phyloP scores from a whole-genome alignment of 2,113 vertebrate genomes.

The Oriolus oriolus region DNA sequence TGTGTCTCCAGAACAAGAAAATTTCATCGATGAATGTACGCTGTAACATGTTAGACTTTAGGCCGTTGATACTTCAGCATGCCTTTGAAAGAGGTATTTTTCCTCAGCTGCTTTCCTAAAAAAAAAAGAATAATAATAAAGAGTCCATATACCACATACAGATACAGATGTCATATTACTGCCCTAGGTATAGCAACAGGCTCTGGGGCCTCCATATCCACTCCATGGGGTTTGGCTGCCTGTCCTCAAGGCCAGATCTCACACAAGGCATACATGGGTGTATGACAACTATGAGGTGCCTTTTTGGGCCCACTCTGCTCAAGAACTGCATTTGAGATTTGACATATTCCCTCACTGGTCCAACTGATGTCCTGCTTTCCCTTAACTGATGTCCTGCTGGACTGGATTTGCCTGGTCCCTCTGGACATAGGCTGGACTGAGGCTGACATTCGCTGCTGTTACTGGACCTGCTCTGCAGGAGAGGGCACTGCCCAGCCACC shows the following conservation, averaged over 20 bases:
- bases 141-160: background rate
- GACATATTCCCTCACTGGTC: background rate
- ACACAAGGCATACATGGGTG: rapidly evolving
- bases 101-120: background rate
- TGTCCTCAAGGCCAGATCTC: background rate
- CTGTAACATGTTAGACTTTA: background rate
- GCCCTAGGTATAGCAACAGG: background rate
- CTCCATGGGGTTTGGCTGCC: background rate
- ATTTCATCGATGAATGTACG: background rate
- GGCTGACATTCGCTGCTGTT: background rate
- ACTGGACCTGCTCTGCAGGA: background rate
- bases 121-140: background rate
- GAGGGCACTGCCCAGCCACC: background rate
- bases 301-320: background rate
- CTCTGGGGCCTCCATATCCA: background rate
- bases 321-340: background rate
- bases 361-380: background rate
- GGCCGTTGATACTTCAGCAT: background rate
- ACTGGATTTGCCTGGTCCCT: background rate
- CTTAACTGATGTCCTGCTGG: background rate
- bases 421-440: background rate
- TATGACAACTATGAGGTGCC: background rate
- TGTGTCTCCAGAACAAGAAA: background rate
- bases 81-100: background rate
- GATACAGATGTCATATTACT: background rate